Evolutionary conservation across 2,113 vertebrate genomes (phyloP).

Genomic region (Anguilla rostrata): DNA sequence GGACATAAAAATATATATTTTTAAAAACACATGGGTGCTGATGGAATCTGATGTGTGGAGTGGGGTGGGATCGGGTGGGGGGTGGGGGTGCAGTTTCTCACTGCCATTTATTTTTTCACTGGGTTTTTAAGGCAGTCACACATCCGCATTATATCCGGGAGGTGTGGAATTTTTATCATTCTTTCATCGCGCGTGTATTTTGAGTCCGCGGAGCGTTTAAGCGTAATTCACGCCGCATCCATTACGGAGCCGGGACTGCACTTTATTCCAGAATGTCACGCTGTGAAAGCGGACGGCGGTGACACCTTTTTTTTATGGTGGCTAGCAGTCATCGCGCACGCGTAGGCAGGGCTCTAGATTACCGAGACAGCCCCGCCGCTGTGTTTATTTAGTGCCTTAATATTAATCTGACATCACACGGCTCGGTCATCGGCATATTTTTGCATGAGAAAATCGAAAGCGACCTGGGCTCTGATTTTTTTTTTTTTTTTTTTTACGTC

Average conservation of each 20-base stretch:
- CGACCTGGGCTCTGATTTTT: too few relatives aligned
- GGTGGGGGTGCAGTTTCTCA: neutral
- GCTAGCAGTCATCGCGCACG: neutral
- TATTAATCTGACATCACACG: neutral
- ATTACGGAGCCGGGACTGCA: too few relatives aligned
- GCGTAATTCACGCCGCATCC: neutral
- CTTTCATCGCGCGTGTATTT: conserved; percentile 4
- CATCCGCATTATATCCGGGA: neutral
- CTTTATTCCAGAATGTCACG: conserved; percentile 5
- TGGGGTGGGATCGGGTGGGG: neutral
- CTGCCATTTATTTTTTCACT: neutral
- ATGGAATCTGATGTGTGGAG: neutral
- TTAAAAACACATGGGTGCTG: neutral
- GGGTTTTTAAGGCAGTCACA: neutral
- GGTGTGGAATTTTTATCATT: neutral
- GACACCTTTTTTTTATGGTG: neutral
- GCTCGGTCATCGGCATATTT: neutral
- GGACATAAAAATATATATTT: too few relatives aligned
- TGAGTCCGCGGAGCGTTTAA: neutral
- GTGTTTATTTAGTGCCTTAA: neutral
- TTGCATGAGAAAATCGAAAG: neutral
- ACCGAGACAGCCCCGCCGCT: neutral
- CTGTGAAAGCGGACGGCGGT: neutral
- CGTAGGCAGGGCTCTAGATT: neutral
- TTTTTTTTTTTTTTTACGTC: too few relatives aligned